phyloP scores from a whole-genome alignment of 1,140 invertebrate genomes.

The Pseudachorutes palmiensis region DNA sequence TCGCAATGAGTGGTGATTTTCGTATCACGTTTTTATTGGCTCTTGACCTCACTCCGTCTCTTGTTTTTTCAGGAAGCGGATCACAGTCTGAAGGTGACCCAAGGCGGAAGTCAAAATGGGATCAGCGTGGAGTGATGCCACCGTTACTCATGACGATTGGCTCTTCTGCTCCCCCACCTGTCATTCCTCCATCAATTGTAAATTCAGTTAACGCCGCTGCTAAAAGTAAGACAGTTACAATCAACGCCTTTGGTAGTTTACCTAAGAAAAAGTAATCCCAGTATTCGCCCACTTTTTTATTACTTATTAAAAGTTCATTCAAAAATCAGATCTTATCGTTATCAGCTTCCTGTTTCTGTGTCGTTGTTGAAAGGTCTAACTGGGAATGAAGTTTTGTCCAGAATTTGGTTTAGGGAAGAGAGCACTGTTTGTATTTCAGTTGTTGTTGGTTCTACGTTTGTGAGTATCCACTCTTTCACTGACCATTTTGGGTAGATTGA shows the following conservation, averaged over 20 bases:
- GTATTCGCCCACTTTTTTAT: too few species aligned
- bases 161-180: slow-evolving; percentile 50
- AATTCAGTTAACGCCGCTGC: slow-evolving; percentile 66
- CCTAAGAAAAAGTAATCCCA: slow-evolving; percentile 54
- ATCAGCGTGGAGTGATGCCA: slow-evolving; percentile 58
- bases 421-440: slow-evolving; percentile 36
- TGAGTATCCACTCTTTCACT: slow-evolving; percentile 42
- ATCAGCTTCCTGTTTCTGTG: too few species aligned
- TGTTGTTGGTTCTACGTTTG: slow-evolving; percentile 40
- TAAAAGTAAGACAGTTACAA: slow-evolving; percentile 75
- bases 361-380: slow-evolving; percentile 27
- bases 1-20: too few species aligned
- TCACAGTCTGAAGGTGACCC: slow-evolving; percentile 51
- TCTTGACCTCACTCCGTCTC: too few species aligned
- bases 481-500: slow-evolving; percentile 42
- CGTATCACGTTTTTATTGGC: too few species aligned
- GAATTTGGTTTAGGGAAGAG: slow-evolving; percentile 25
- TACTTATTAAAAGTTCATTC: too few species aligned
- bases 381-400: slow-evolving; percentile 28
- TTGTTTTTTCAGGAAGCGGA: background rate
- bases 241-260: slow-evolving; percentile 77
- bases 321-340: too few species aligned
- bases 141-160: slow-evolving; percentile 48
- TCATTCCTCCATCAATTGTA: slow-evolving; percentile 39
- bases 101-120: slow-evolving; percentile 81